These are phyloP conservation scores for Macaria notata DNA, from an alignment of 2,888 invertebrate species.

Conservation along the genomic window DNA sequence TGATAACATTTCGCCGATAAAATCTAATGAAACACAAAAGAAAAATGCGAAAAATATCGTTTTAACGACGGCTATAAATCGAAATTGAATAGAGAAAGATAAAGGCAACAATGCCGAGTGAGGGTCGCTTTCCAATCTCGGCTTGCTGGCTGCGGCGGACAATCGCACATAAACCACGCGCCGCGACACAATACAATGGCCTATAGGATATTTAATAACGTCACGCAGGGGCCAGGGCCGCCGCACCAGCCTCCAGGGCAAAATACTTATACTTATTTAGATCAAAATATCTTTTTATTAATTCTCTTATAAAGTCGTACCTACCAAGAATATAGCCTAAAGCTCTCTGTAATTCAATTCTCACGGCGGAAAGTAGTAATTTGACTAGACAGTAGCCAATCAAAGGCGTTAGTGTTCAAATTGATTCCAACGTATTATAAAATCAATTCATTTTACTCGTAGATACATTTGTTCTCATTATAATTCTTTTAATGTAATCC, in stretches of 20 bases:
- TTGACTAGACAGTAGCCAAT: no score
- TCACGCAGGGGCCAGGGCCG: slow-evolving; percentile 19
- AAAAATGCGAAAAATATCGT: slow-evolving; percentile 52
- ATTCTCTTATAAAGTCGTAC: no score
- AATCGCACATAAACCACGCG: slow-evolving; percentile 70
- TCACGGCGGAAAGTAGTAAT: no score
- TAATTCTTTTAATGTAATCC: no score
- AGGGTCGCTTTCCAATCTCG: slow-evolving; percentile 32
- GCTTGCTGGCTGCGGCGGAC: slow-evolving; percentile 34
- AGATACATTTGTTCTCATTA: no score
- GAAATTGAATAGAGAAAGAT: slow-evolving; percentile 51
- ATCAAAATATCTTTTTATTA: no score
- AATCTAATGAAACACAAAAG: slow-evolving; percentile 40
- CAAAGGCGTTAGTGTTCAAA: no score
- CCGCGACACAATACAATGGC: slow-evolving; percentile 60
- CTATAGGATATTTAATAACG: slow-evolving; percentile 55
- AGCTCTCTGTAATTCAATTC: no score
- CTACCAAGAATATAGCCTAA: no score
- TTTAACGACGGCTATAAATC: slow-evolving; percentile 56
- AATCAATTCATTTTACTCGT: no score
- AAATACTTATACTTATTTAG: no score
- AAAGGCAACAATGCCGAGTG: slow-evolving; percentile 36
- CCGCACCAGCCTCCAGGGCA: slow-evolving; percentile 3
- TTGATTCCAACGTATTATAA: no score
- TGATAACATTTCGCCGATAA: slow-evolving; percentile 33